Percentiles rank a stretch among this genome's conserved stretches.
Evolutionary conservation across 2,888 invertebrate species (phyloP).

Genomic region (Orthonevra nobilis): DNA sequence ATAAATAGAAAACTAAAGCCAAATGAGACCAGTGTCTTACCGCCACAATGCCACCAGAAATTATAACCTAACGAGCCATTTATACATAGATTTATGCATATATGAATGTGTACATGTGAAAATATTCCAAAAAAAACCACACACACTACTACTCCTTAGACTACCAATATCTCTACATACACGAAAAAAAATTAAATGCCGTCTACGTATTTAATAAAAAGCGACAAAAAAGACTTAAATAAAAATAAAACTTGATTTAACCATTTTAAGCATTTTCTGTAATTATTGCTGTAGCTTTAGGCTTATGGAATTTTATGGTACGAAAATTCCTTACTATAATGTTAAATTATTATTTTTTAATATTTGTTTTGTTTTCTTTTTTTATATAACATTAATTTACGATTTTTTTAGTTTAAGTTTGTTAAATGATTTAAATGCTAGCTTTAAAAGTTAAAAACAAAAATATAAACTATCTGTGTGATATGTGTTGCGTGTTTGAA

Average conservation of each 20-base stretch:
- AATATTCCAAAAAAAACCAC: constrained; percentile 47
- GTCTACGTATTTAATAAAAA: constrained; percentile 51
- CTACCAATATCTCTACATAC: constrained; percentile 15
- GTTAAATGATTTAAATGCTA: constrained; percentile 27
- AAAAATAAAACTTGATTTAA: constrained; percentile 1
- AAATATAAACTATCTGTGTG: constrained; percentile 19
- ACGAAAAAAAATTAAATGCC: constrained; percentile 31
- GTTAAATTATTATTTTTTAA: constrained; percentile 38
- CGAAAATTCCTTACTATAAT: constrained; percentile 4
- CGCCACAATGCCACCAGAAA: constrained; percentile 70
- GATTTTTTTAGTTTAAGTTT: constrained; percentile 1
- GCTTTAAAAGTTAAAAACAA: constrained; percentile 42
- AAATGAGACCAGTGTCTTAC: constrained; percentile 70
- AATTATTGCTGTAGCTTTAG: constrained; percentile 25
- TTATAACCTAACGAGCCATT: constrained; percentile 68
- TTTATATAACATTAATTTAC: constrained; percentile 8
- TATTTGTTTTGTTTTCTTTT: constrained; percentile 4
- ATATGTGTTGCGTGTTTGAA: constrained; percentile 36
- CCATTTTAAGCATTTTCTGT: constrained; percentile 1
- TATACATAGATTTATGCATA: constrained; percentile 32
- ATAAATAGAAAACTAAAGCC: constrained; percentile 43
- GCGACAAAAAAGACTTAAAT: constrained; percentile 46
- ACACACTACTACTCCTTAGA: constrained; percentile 43
- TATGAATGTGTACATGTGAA: constrained; percentile 18
- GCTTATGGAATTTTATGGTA: constrained; percentile 13